Evolutionary conservation across 1,140 invertebrate genomes (phyloP).

Genomic region (Ladona fulva): DNA sequence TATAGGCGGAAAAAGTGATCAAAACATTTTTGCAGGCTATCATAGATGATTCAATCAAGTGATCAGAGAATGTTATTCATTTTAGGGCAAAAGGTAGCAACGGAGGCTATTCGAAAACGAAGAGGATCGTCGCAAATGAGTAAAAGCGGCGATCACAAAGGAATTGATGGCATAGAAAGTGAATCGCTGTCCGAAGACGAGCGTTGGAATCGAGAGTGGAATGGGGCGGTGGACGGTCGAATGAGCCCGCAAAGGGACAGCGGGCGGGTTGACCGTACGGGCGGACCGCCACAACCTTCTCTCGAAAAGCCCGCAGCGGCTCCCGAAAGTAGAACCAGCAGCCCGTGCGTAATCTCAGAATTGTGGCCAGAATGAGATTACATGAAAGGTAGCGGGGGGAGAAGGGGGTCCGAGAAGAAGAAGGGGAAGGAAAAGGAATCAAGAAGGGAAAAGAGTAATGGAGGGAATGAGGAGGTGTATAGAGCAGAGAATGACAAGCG

Average conservation of each 20-base stretch:
- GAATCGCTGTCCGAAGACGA: background rate
- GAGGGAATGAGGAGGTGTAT: too few relatives aligned
- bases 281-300: background rate
- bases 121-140: too few relatives aligned
- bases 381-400: background rate
- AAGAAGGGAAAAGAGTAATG: background rate
- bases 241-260: background rate
- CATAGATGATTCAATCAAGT: too few relatives aligned
- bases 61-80: too few relatives aligned
- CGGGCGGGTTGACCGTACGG: background rate
- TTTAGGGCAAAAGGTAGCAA: too few relatives aligned
- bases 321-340: background rate
- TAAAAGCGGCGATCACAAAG: too few relatives aligned
- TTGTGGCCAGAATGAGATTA: constrained; percentile 9
- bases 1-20: too few relatives aligned
- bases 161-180: too few relatives aligned
- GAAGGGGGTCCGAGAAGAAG: background rate
- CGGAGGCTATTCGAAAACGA: too few relatives aligned
- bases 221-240: background rate
- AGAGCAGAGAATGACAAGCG: too few relatives aligned
- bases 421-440: background rate
- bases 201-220: background rate
- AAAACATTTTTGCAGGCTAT: too few relatives aligned
- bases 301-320: background rate
- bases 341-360: constrained; percentile 6